Evolutionary conservation across 2,113 vertebrate genomes (phyloP).

Genomic region (Cottus gobio): DNA sequence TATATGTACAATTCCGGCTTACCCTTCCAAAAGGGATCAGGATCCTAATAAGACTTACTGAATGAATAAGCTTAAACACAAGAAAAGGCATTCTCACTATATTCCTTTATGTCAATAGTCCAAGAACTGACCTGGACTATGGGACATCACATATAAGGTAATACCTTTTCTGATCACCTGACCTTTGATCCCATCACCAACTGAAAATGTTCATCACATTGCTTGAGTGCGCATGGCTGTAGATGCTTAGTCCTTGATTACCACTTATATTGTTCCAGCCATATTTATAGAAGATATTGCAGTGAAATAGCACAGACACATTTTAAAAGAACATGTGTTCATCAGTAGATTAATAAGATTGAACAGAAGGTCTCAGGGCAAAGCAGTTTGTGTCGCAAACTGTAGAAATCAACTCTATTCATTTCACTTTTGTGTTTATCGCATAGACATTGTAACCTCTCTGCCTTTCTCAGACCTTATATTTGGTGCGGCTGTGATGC

Average conservation of each 20-base stretch:
- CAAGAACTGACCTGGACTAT: too few species aligned
- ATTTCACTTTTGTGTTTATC: background rate
- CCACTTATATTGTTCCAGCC: background rate
- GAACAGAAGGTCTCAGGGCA: background rate
- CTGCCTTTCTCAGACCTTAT: conserved; percentile 36
- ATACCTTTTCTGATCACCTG: background rate
- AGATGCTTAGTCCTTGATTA: background rate
- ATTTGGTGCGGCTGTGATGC: conserved; percentile 40
- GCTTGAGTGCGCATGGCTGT: too few species aligned
- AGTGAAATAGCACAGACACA: background rate
- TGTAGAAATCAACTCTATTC: background rate
- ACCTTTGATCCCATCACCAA: background rate
- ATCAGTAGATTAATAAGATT: conserved; percentile 1
- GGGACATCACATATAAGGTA: background rate
- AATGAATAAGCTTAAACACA: conserved; percentile 5
- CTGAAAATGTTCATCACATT: background rate
- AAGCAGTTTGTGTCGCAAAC: conserved; percentile 1
- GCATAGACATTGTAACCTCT: conserved; percentile 32
- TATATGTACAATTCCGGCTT: background rate
- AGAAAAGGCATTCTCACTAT: background rate
- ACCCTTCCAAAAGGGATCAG: conserved; percentile 6
- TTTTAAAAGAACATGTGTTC: conserved; percentile 6
- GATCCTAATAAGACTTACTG: background rate
- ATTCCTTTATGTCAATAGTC: background rate
- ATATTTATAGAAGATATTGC: background rate